Percentiles rank a stretch among this genome's conserved stretches.
These are phyloP conservation scores for Actinernus sp. DNA, from an alignment of 92 coral and sea anemone species.

Conservation along the genomic window DNA sequence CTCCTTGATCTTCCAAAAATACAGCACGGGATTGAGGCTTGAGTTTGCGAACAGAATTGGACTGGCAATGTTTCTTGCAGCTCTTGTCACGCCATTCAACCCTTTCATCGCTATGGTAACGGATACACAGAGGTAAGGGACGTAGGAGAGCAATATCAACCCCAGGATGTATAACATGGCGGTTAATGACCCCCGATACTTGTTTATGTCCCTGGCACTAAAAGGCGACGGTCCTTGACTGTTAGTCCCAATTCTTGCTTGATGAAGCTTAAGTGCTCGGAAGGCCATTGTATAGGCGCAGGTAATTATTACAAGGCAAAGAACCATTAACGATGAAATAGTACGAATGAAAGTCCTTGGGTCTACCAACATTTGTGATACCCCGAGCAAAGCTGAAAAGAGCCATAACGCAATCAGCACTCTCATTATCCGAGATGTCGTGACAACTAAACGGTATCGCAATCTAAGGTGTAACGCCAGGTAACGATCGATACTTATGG, in stretches of 20 bases:
- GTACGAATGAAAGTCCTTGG: background rate
- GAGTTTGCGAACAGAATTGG: background rate
- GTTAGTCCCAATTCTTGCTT: background rate
- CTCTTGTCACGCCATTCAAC: background rate
- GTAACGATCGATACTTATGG: conserved; percentile 2
- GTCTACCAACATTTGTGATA: background rate
- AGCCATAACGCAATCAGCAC: background rate
- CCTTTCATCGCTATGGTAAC: conserved; percentile 3
- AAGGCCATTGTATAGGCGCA: conserved; percentile 1
- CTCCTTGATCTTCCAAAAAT: background rate
- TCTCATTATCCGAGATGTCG: background rate
- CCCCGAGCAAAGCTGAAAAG: background rate
- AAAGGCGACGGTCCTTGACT: background rate
- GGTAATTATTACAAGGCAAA: background rate
- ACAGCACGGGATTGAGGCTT: background rate
- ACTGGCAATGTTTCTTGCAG: background rate
- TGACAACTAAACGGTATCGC: background rate
- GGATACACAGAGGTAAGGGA: conserved; percentile 6
- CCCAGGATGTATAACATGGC: background rate
- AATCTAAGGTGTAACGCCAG: background rate
- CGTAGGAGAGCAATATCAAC: conserved; percentile 1
- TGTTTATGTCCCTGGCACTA: background rate
- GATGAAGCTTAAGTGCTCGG: background rate
- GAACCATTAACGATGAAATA: background rate
- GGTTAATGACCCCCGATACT: background rate